Evolutionary conservation across 2,113 vertebrate genomes (phyloP), one percentile per base, ranked within the genome.

Genomic region (Cyprinus carpio): DNA sequence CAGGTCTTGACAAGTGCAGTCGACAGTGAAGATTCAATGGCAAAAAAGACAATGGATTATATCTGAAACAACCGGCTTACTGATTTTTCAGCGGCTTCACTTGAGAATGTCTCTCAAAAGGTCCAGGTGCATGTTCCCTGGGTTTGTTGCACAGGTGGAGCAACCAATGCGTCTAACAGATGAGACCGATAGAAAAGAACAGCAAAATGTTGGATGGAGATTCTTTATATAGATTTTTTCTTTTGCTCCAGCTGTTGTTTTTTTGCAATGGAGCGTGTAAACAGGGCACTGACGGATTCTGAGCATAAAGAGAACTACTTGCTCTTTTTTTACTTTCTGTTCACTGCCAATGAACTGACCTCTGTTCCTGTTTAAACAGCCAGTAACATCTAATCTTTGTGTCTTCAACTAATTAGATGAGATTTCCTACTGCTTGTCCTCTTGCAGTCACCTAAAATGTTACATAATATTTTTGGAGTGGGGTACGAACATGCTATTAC

Each of bases 161-260:
- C 76, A 49, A 80, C 80, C 80, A 37, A 46, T 80, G 85, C 79
- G 75, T 84, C 15, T 37, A 54, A 75, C 67, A 84, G 83, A 86
- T 81, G 78, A 81, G 56, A 72, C 85, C 77, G 31, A n/a, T 80
- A 75, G 82, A 49, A 77, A 85, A 67, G 81, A 85, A 64, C 37
- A 46, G 75, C 79, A 29, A 64, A 77, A 80, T 40, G 15, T 25
- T 18, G 79, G 40, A 29, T 37, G 83, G 37, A 1, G 0, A 74
- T 80, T 40, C 60, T 62, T 80, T 75, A 82, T 90, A 18, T 86
- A 46, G 3, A 43, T 89, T 69, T 87, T 92, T 95, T 94, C 82
- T 75, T 89, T 92, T 91, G 90, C 92, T 92, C 90, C 90, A 93
- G 91, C 90, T 95, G 93, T 91, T 79, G 90, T 88, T 93, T 90